Conservation (phyloP, 2,797 vertebrate genomes). For the Chaetophractus vellerosus region DNA sequence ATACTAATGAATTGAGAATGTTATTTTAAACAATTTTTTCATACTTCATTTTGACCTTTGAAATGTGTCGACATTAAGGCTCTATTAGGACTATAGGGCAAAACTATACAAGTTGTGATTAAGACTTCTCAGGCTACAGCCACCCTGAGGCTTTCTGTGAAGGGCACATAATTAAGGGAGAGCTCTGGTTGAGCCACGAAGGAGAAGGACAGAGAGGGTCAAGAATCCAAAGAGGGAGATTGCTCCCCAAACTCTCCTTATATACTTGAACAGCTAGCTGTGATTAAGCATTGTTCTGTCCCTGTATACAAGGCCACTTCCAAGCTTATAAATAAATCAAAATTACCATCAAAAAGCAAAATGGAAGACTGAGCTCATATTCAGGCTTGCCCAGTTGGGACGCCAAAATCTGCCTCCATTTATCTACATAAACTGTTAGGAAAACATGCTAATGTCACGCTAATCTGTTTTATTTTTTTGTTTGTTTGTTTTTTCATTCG, state of each 20-base stretch:
- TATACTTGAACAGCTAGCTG: neutral
- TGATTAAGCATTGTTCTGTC: neutral
- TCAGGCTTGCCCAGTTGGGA: neutral
- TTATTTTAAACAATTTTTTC: constrained; percentile 24
- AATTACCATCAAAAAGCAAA: neutral
- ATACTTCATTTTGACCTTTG: neutral
- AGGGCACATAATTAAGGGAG: neutral
- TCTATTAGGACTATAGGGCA: neutral
- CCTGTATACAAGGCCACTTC: neutral
- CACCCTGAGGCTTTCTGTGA: neutral
- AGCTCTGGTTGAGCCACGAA: neutral
- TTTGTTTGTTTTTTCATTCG: too few species aligned
- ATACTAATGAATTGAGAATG: neutral
- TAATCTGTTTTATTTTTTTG: neutral
- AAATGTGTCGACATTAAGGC: neutral
- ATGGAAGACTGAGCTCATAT: neutral
- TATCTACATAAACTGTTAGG: neutral
- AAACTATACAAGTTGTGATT: neutral
- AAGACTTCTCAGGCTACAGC: neutral
- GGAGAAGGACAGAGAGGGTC: neutral
- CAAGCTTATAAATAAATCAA: neutral
- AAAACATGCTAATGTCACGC: neutral
- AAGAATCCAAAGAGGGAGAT: neutral
- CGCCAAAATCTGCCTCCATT: neutral
- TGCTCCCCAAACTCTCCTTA: neutral